Base-by-base conservation (phyloP, 2,797 vertebrate species). In the Tokudaia muenninki region DNA sequence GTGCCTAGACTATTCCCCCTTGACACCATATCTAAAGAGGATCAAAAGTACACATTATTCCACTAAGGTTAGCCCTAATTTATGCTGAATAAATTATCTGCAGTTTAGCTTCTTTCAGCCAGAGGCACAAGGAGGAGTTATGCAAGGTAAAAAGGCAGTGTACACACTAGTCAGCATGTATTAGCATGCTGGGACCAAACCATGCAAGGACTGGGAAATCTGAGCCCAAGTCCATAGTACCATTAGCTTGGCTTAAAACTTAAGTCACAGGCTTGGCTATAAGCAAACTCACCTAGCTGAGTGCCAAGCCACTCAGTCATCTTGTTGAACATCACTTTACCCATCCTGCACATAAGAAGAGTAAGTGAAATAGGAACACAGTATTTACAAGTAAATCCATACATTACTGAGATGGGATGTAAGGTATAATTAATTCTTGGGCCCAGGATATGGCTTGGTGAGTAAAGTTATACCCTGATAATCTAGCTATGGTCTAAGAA, bases 21-120 rank as follows among this genome's bases (percentile, higher is more conserved):
- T 96, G 96, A 95, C 97, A 98, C 97, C 31, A 0, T 95, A 96
- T 96, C 98, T 97, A 95, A 98, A 96, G 95, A 98, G 98, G 94
- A 98, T 98, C 97, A 98, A 98, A 97, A 97, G 96, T 97, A 41
- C 92, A 97, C 74, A 92, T 96, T 98, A 97, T 97, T 98, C 97
- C 96, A 98, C 97, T 98, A 98, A 98, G 98, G 87, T 98, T 98
- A 98, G 98, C 97, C 98, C 98, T 98, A 98, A 98, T 98, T 98
- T 98, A 98, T 98, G 98, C 98, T 97, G 98, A 98, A 98, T 98
- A 98, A 98, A 98, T 98, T 98, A 98, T 98, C 94, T 98, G 91
- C 97, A 95, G 97, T 96, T 98, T 97, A 96, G 87, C 91, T 96
- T 97, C 97, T 98, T 98, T 98, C 98, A 98, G 98, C 97, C 98